Evolutionary conservation across 1,140 invertebrate genomes (phyloP).

Genomic region (Neomicropteryx cornuta): DNA sequence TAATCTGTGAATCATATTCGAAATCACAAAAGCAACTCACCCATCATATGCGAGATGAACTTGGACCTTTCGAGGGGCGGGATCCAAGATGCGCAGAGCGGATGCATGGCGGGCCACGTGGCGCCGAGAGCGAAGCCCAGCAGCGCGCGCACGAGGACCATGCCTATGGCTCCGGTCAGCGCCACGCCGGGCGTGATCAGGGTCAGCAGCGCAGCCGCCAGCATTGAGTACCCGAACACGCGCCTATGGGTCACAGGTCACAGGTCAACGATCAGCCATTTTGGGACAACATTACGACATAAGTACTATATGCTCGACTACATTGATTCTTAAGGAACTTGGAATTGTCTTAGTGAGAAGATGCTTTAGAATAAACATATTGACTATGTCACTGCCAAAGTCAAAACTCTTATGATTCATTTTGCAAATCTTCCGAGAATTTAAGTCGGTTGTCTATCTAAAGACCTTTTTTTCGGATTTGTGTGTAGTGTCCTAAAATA

Average conservation of each 20-base stretch:
- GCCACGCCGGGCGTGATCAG: conserved; percentile 70
- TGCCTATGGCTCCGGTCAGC: conserved; percentile 43
- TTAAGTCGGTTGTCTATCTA: too few relatives aligned
- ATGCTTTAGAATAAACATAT: too few relatives aligned
- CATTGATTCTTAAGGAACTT: too few relatives aligned
- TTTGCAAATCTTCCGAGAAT: too few relatives aligned
- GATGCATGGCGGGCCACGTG: conserved; percentile 84
- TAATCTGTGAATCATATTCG: too few relatives aligned
- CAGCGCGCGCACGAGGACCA: conserved; percentile 51
- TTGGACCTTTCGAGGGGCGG: conserved; percentile 81
- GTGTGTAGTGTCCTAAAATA: too few relatives aligned
- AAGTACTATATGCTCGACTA: too few relatives aligned
- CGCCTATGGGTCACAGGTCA: conserved; percentile 25
- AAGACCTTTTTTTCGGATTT: too few relatives aligned
- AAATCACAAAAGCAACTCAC: conserved; percentile 37
- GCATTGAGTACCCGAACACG: conserved; percentile 77
- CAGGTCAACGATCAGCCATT: neutral
- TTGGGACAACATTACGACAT: neutral
- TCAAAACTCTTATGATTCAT: too few relatives aligned
- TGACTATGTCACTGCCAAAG: too few relatives aligned
- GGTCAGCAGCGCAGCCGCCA: conserved; percentile 70
- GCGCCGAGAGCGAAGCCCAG: conserved; percentile 71
- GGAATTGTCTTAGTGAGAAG: too few relatives aligned
- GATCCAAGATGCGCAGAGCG: conserved; percentile 83
- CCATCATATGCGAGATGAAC: conserved; percentile 81